Conservation (phyloP, 2,113 vertebrate species). For the Haemorhous mexicanus region DNA sequence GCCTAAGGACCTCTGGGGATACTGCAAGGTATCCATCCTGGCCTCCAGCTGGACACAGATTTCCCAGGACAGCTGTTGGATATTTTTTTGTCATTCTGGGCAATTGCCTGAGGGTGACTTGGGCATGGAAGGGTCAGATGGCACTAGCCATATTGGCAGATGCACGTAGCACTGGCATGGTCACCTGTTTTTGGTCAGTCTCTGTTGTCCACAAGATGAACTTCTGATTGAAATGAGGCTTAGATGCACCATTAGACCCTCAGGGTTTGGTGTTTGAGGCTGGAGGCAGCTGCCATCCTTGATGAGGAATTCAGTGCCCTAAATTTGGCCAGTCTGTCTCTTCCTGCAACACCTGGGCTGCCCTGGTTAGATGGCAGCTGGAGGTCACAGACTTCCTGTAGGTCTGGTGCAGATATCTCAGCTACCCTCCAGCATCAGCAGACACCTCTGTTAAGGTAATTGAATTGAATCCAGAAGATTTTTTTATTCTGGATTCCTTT, state of each 20-base stretch:
- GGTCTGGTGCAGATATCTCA: not conserved
- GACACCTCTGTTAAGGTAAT: not conserved
- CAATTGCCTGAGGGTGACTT: not conserved
- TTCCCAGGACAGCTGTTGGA: not conserved
- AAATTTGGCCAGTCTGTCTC: not conserved
- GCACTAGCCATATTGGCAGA: not conserved
- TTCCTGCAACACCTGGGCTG: fast-evolving
- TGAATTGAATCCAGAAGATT: not conserved
- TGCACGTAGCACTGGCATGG: fast-evolving
- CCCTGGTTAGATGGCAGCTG: not conserved
- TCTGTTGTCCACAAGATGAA: not conserved
- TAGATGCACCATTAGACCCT: not conserved
- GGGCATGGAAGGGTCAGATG: not conserved
- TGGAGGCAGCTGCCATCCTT: not conserved
- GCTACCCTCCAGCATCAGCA: not conserved
- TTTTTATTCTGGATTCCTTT: not conserved
- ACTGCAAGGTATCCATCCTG: not conserved
- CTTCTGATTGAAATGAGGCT: not conserved
- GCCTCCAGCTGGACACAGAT: not conserved
- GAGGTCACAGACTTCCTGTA: not conserved
- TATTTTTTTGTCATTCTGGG: not conserved
- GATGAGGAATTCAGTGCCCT: not conserved
- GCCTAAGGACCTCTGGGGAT: not conserved
- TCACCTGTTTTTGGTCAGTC: not conserved
- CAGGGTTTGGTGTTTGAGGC: not conserved